Evolutionary conservation across 2,113 vertebrate genomes (phyloP).

Genomic region (Pelobates fuscus): DNA sequence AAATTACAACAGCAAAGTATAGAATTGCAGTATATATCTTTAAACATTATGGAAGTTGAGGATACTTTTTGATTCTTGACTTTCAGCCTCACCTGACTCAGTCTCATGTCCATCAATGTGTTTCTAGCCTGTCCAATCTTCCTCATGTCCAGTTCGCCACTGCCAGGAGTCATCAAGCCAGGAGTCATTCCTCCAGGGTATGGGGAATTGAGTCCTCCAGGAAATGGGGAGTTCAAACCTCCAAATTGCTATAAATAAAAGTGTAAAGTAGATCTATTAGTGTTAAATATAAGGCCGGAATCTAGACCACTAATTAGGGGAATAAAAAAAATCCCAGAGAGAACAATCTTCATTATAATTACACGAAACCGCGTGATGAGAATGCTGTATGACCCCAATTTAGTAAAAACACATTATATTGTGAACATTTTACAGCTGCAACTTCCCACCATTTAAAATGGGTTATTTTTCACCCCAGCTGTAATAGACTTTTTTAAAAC

Average conservation of each 20-base stretch:
- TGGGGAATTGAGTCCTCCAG: slow-evolving; percentile 89
- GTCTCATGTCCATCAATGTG: slow-evolving; percentile 97
- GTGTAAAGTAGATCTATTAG: background rate
- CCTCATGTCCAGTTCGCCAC: slow-evolving; percentile 96
- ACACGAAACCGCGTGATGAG: no score
- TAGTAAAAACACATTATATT: no score
- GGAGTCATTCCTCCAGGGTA: slow-evolving; percentile 96
- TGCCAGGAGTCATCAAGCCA: slow-evolving; percentile 90
- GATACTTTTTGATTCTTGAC: no score
- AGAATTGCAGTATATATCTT: background rate
- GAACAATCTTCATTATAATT: no score
- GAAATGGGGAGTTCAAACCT: slow-evolving; percentile 78
- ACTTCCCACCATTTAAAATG: no score
- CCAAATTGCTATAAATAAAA: slow-evolving; percentile 75
- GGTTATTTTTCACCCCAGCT: no score
- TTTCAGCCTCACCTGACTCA: slow-evolving; percentile 83
- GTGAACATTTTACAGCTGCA: no score
- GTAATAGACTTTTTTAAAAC: no score
- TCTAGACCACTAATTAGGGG: no score
- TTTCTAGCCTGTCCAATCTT: slow-evolving; percentile 98
- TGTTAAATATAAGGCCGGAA: background rate
- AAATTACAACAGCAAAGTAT: no score
- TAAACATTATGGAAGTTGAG: background rate
- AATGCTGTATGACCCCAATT: no score
- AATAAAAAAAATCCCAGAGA: no score